A percentile compares a stretch with the other conserved stretches of the same genome.
Evolutionary conservation across 2,797 vertebrate species (phyloP).

Genomic region (Hippocampus kuda): DNA sequence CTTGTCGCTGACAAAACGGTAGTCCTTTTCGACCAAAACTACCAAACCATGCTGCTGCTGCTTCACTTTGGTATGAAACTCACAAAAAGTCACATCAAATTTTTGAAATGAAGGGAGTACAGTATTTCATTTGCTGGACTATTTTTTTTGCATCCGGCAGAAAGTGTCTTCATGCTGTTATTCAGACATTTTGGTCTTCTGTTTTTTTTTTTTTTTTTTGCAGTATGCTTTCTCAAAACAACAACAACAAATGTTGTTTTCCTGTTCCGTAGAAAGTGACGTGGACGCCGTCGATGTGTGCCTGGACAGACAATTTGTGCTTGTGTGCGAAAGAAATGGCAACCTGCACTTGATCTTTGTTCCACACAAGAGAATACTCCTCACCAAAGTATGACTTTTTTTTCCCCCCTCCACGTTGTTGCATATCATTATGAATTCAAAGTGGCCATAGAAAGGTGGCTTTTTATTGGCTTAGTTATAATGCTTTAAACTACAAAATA

Average conservation of each 20-base stretch:
- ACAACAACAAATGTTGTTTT: background rate
- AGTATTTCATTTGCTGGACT: background rate
- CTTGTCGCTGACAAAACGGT: constrained; percentile 80
- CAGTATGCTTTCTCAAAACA: too few species aligned
- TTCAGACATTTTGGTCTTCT: too few species aligned
- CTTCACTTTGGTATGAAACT: constrained; percentile 77
- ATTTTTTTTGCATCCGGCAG: background rate
- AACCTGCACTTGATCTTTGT: constrained; percentile 86
- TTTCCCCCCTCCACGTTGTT: background rate
- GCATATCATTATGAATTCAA: background rate
- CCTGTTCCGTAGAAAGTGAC: constrained; percentile 65
- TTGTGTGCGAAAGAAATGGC: constrained; percentile 89
- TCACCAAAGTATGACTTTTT: constrained; percentile 74
- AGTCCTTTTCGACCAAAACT: constrained; percentile 78
- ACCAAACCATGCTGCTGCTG: constrained; percentile 74
- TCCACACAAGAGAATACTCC: constrained; percentile 77
- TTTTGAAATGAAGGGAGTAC: background rate
- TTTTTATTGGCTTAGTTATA: too few species aligned
- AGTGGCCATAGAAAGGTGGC: background rate
- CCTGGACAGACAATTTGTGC: constrained; percentile 78
- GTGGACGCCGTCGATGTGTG: constrained; percentile 83
- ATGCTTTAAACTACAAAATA: too few species aligned
- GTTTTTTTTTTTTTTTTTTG: too few species aligned
- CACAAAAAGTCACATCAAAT: background rate
- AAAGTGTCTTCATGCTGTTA: background rate